Evolutionary conservation across 2,888 invertebrate species (phyloP).

Genomic region (Phymatocera aterrima): DNA sequence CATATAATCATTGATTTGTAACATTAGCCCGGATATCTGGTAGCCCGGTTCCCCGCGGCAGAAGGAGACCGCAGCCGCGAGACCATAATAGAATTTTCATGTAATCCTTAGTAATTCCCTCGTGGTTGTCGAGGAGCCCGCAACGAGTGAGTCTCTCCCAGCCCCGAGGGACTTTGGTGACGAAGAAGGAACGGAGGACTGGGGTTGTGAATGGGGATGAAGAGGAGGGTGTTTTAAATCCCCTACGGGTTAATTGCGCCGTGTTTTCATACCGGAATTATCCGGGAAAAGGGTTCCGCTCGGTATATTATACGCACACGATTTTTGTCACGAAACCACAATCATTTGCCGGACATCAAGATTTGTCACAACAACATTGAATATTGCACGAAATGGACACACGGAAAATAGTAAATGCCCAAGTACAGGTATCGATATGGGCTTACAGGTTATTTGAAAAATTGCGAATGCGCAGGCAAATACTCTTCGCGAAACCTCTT

Average conservation of each 20-base stretch:
- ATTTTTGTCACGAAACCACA: too few species aligned
- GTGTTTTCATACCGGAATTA: constrained; percentile 71
- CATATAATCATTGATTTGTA: constrained; percentile 58
- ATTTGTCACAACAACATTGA: too few species aligned
- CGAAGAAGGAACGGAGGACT: constrained; percentile 40
- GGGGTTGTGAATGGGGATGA: constrained; percentile 49
- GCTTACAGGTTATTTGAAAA: constrained; percentile 19
- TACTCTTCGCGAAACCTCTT: constrained; percentile 10
- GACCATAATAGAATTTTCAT: constrained; percentile 72
- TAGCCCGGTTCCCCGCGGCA: constrained; percentile 9
- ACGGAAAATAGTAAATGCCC: neutral
- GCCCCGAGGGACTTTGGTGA: constrained; percentile 23
- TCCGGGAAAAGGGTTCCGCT: constrained; percentile 56
- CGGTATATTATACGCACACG: neutral
- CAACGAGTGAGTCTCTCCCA: constrained; percentile 41
- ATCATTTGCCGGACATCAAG: too few species aligned
- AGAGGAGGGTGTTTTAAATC: constrained; percentile 64
- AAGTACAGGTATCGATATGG: neutral
- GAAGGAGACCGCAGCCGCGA: constrained; percentile 53
- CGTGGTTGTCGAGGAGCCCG: constrained; percentile 65
- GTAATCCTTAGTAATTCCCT: constrained; percentile 73
- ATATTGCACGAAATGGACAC: neutral
- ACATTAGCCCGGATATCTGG: constrained; percentile 55
- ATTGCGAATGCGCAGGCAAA: neutral
- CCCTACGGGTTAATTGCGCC: constrained; percentile 73